Conservation (phyloP, 2,888 invertebrate species). For the Tetropium fuscum region DNA sequence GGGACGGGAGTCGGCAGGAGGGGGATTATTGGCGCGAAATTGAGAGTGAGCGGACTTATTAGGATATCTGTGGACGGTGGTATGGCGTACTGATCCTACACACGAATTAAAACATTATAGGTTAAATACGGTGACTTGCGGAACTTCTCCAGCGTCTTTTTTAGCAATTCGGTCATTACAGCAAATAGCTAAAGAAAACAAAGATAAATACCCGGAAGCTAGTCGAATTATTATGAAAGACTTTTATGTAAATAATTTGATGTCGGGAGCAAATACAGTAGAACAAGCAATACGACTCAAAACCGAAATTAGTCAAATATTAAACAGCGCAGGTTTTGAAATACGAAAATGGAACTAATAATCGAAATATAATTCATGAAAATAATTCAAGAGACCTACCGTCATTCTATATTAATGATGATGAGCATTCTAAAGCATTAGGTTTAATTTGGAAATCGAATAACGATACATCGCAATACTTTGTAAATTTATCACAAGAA, state of each 20-base stretch:
- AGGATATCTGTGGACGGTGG: too few relatives aligned
- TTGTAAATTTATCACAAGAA: neutral
- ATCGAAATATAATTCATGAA: too few relatives aligned
- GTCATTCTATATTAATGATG: too few relatives aligned
- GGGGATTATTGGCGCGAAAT: too few relatives aligned
- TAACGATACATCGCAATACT: slow-evolving; percentile 7
- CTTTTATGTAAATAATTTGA: slow-evolving; percentile 40
- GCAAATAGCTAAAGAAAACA: slow-evolving; percentile 23
- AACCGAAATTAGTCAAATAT: neutral
- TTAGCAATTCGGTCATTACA: slow-evolving; percentile 24
- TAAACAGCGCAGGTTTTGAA: neutral
- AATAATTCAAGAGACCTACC: too few relatives aligned
- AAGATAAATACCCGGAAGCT: slow-evolving; percentile 11
- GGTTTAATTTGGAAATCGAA: slow-evolving; percentile 14
- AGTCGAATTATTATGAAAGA: slow-evolving; percentile 27
- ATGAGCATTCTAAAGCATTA: too few relatives aligned
- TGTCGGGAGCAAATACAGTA: slow-evolving; percentile 24
- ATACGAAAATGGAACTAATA: slow-evolving; percentile 19
- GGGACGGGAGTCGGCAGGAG: too few relatives aligned
- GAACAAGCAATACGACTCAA: slow-evolving; percentile 12
- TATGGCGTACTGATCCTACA: slow-evolving; percentile 5
- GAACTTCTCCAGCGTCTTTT: slow-evolving; percentile 12
- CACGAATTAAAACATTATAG: slow-evolving; percentile 11
- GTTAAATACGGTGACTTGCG: slow-evolving; percentile 29
- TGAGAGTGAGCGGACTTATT: too few relatives aligned